Conservation (phyloP, 2,113 vertebrate genomes). For the Pica pica region DNA sequence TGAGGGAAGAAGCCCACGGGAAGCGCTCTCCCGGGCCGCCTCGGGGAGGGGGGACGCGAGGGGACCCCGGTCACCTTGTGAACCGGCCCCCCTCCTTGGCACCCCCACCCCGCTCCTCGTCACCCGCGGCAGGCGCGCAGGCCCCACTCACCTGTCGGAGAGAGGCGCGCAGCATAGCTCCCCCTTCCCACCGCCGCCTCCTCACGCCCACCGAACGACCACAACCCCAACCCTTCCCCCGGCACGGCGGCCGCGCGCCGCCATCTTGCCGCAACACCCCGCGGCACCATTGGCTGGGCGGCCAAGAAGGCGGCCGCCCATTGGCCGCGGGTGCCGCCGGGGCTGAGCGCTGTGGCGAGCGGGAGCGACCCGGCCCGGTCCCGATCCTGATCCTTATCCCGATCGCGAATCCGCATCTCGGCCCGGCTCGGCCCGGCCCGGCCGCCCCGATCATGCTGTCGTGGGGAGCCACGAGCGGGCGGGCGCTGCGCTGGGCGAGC, state of each 20-base stretch:
- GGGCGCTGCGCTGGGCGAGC: background rate
- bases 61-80: background rate
- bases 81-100: background rate
- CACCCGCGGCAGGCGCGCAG: background rate
- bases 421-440: too few relatives aligned
- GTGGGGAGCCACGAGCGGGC: background rate
- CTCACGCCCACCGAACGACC: fast-evolving
- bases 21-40: background rate
- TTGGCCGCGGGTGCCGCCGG: conserved; percentile 56
- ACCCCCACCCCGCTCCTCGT: too few relatives aligned
- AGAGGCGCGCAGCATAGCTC: conserved; percentile 78
- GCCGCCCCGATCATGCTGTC: background rate
- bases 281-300: conserved; percentile 72
- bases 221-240: fast-evolving
- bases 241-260: background rate
- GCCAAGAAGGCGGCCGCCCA: conserved; percentile 27
- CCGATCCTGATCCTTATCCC: background rate
- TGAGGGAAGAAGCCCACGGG: background rate
- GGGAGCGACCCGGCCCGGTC: fast-evolving
- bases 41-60: fast-evolving
- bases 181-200: fast-evolving
- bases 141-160: conserved; percentile 80
- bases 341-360: background rate
- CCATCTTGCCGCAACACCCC: conserved; percentile 66
- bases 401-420: too few relatives aligned